Evolutionary conservation across 2,888 invertebrate genomes (phyloP).

Genomic region (Mongoloraphidia duomilia): DNA sequence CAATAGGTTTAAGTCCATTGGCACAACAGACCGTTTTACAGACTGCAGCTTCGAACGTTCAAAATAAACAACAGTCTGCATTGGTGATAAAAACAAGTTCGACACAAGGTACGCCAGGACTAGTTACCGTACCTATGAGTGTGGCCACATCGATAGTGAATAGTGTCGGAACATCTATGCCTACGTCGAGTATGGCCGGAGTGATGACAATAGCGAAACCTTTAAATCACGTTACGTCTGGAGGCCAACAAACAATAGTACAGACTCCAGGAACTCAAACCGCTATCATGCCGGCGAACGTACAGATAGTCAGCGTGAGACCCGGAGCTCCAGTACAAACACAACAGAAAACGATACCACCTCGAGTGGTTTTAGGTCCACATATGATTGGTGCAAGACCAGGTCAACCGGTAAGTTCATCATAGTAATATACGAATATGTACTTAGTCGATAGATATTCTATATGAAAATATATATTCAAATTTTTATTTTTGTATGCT

Average conservation of each 20-base stretch:
- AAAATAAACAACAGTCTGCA: constrained; percentile 26
- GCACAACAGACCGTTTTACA: constrained; percentile 25
- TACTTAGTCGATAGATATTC: neutral
- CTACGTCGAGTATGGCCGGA: constrained; percentile 41
- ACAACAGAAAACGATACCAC: constrained; percentile 62
- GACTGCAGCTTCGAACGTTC: constrained; percentile 31
- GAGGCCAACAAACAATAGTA: constrained; percentile 38
- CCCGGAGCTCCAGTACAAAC: constrained; percentile 54
- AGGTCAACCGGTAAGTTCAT: constrained; percentile 59
- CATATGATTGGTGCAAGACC: constrained; percentile 71
- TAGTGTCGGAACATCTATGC: constrained; percentile 26
- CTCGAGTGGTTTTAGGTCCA: constrained; percentile 72
- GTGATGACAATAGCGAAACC: constrained; percentile 50
- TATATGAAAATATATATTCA: neutral
- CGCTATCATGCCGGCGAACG: constrained; percentile 52
- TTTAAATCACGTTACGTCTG: constrained; percentile 37
- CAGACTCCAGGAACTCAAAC: constrained; percentile 39
- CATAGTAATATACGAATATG: neutral
- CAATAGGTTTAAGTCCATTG: constrained; percentile 43
- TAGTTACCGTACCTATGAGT: constrained; percentile 49
- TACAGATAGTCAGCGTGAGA: constrained; percentile 76
- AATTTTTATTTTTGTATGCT: neutral
- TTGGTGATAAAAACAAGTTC: constrained; percentile 30
- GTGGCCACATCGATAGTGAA: constrained; percentile 42
- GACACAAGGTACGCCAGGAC: constrained; percentile 30